Evolutionary conservation across 2,797 vertebrate species (phyloP).

Genomic region (Sylvia borin): DNA sequence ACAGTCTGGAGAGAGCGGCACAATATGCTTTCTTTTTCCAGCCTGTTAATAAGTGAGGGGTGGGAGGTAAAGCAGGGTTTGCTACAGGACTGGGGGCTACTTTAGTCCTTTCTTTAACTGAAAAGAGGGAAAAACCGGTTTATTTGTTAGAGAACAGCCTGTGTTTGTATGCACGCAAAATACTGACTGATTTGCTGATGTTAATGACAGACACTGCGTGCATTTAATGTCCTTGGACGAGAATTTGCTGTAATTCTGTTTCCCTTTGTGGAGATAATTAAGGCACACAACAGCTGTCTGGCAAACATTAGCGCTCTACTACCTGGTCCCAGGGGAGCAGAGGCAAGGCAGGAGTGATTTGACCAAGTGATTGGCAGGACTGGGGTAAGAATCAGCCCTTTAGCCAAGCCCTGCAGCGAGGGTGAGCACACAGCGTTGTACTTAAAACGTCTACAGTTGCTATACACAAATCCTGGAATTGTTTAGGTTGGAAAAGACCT

Average conservation of each 20-base stretch:
- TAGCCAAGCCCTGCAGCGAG: neutral
- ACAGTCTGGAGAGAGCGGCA: conserved; percentile 9
- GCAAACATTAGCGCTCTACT: neutral
- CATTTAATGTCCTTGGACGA: neutral
- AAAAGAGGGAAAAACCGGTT: neutral
- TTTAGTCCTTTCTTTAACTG: neutral
- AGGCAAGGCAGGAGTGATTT: neutral
- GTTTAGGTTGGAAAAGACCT: neutral
- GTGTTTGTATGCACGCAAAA: neutral
- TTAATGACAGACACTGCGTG: neutral
- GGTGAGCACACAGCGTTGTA: neutral
- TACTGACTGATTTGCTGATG: neutral
- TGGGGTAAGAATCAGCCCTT: neutral
- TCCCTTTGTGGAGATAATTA: conserved; percentile 22
- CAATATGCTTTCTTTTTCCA: neutral
- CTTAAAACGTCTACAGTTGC: too few relatives aligned
- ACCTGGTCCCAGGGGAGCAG: conserved; percentile 10
- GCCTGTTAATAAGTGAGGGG: neutral
- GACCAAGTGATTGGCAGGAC: neutral
- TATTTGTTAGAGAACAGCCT: neutral
- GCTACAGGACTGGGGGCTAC: neutral
- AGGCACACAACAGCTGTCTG: conserved; percentile 17
- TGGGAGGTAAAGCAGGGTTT: neutral
- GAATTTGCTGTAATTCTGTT: conserved; percentile 28
- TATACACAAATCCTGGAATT: neutral